A percentile compares a stretch with the other conserved stretches of the same genome.
phyloP scores from a whole-genome alignment of 2,113 vertebrate species.

The Ptychochromis oligacanthus region DNA sequence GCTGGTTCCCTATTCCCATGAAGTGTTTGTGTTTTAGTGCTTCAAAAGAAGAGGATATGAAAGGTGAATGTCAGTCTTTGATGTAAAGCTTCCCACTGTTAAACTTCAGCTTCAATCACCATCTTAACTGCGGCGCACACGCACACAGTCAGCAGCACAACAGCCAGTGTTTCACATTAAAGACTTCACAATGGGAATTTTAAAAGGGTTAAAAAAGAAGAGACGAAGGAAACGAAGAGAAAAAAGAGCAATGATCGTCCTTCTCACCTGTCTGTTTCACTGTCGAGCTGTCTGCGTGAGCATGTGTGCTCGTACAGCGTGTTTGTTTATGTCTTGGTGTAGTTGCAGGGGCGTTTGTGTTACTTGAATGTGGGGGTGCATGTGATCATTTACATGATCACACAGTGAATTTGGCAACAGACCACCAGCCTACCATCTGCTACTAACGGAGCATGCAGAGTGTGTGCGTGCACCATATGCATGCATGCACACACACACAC shows the following conservation, averaged over 20 bases:
- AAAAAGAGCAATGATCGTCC: not conserved
- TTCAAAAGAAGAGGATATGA: constrained; percentile 69
- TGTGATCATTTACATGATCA: constrained; percentile 72
- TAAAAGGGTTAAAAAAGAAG: not conserved
- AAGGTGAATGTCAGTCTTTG: constrained; percentile 77
- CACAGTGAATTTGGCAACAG: constrained; percentile 67
- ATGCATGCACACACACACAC: constrained; percentile 16
- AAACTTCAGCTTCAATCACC: constrained; percentile 75
- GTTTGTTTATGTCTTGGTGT: constrained; percentile 35
- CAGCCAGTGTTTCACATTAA: constrained; percentile 54
- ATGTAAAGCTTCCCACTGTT: constrained; percentile 75
- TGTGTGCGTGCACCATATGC: not conserved
- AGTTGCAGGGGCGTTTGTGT: constrained; percentile 34
- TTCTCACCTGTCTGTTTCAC: constrained; percentile 44
- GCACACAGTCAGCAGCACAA: constrained; percentile 19
- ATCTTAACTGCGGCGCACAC: constrained; percentile 35
- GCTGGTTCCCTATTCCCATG: constrained; percentile 44
- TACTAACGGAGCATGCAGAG: constrained; percentile 49
- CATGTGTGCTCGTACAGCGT: not conserved
- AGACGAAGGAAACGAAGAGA: not conserved
- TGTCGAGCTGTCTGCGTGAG: constrained; percentile 8
- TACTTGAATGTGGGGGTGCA: constrained; percentile 44
- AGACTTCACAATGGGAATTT: constrained; percentile 33
- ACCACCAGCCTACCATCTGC: constrained; percentile 71
- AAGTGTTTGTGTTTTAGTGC: constrained; percentile 44